Evolutionary conservation across 2,113 vertebrate genomes (phyloP).

Genomic region (Pluvialis apricaria): DNA sequence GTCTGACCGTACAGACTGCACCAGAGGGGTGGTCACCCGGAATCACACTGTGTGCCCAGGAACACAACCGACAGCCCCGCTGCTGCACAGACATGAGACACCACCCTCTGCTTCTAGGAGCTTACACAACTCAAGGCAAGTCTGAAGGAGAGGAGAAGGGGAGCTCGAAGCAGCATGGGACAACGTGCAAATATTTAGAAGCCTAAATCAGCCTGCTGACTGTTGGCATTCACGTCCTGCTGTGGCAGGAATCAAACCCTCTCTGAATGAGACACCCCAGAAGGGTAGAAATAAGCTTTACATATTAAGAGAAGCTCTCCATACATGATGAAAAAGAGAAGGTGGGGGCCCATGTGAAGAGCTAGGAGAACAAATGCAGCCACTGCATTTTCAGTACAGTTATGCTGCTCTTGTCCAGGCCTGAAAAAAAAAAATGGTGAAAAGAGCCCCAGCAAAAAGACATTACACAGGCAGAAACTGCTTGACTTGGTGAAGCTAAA

Average conservation of each 20-base stretch:
- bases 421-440: background rate
- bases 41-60: background rate
- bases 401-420: fast-evolving
- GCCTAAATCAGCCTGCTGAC: background rate
- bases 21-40: background rate
- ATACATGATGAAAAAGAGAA: background rate
- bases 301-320: background rate
- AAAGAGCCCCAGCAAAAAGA: background rate
- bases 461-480: background rate
- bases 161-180: fast-evolving
- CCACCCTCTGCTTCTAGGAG: background rate
- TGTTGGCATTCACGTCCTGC: background rate
- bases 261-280: background rate
- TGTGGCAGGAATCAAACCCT: background rate
- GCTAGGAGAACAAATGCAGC: background rate
- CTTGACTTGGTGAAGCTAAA: background rate
- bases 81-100: fast-evolving
- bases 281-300: background rate
- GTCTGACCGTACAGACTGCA: background rate
- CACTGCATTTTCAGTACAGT: background rate
- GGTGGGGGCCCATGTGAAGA: background rate
- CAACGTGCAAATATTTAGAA: background rate
- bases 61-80: background rate
- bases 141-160: background rate
- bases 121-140: background rate